Conservation (phyloP, 2,888 invertebrate species). For the Tiliacea citrago region DNA sequence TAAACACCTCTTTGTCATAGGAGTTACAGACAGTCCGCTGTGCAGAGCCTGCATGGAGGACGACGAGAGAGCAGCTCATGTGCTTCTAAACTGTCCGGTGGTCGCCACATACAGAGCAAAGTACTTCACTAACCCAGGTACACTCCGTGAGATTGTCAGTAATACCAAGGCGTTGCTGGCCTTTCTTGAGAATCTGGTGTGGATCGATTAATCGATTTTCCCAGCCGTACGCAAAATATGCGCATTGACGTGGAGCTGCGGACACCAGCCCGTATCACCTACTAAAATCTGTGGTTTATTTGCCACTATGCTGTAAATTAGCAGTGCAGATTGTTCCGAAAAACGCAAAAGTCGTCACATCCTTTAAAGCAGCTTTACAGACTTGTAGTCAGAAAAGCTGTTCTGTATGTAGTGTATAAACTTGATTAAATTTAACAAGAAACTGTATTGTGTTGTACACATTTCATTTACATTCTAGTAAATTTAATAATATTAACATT, state of each 20-base stretch:
- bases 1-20: no score
- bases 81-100: not conserved
- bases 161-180: not conserved
- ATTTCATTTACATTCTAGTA: slow-evolving; percentile 31
- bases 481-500: slow-evolving; percentile 10
- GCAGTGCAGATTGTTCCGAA: slow-evolving; percentile 22
- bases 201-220: not conserved
- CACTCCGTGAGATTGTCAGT: not conserved
- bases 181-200: not conserved
- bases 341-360: slow-evolving; percentile 35
- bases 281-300: slow-evolving; percentile 23
- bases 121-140: not conserved
- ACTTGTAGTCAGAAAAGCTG: slow-evolving; percentile 7
- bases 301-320: slow-evolving; percentile 17
- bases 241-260: not conserved
- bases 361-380: slow-evolving; percentile 5
- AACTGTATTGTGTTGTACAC: slow-evolving; percentile 14
- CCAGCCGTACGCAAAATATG: not conserved
- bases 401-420: not conserved
- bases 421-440: slow-evolving; percentile 30
- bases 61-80: no score
- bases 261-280: not conserved
- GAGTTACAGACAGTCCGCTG: no score
- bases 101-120: not conserved
- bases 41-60: no score